Base-by-base conservation (phyloP, 2,888 invertebrate genomes). In the Diaprepes abbreviatus region DNA sequence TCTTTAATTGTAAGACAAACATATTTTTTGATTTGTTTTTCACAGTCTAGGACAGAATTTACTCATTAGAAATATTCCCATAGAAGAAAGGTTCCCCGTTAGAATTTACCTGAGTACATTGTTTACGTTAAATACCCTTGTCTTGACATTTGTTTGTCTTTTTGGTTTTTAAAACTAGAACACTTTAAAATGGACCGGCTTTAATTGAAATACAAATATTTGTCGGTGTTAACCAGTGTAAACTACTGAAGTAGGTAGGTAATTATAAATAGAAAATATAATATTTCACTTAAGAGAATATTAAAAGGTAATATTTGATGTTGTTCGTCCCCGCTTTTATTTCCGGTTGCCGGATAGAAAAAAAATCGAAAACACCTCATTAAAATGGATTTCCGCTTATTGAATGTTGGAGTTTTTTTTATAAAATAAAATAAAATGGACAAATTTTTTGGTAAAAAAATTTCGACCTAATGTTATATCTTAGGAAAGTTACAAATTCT, bases 171-270 rank as follows among this genome's bases (percentile, higher is more conserved):
- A 2, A 62, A 62, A 62, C 50, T 62, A 62, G 62, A 50, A 45
- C 52, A 31, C 35, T 62, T 62, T 62, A 50, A 36, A 50, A 62
- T 50, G 36, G 36, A 36, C 58, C 58, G 28, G 14, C 36, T 21
- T 50, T 50, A 62, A 62, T 62, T 62, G 62, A 62, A 62, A 21
- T 10, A 45, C 52, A 62, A 62, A 62, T 62, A 62, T 62, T 62
- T 62, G 50, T 50, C 12, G 4, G 28, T 48, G 48, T 28, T n/a
- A 28, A 28, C 48, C 45, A 45, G 45, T 50, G 48, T 28, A 28
- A 50, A 28, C 45, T 45, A 45, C 16, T 28, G 28, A 50, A 28
- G 48, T 50, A 50, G 48, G 28, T 50, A 16, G 48, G 48, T 28
- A 50, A 50, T 50, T 50, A 31, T 24, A 16, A 9, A 48, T 48